Conservation (phyloP, 2,113 vertebrate genomes). For the Cyphotilapia sp. region DNA sequence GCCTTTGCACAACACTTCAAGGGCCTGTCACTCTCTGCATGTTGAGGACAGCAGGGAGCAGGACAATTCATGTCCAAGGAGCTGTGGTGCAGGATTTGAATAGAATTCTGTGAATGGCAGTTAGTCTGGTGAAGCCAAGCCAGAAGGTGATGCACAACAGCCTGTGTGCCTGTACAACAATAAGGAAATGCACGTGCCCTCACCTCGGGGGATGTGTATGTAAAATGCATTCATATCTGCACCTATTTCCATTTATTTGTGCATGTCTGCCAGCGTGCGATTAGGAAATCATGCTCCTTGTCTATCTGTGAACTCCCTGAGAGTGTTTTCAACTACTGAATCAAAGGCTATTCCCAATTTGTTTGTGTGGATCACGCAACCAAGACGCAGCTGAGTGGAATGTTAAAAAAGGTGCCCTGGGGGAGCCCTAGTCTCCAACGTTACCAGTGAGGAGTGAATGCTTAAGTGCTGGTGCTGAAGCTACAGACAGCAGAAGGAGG, state of each 20-base stretch:
- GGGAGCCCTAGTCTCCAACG: background rate
- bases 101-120: background rate
- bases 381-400: slow-evolving; percentile 51
- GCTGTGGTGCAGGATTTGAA: background rate
- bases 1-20: background rate
- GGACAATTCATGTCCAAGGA: slow-evolving; percentile 22
- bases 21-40: slow-evolving; percentile 14
- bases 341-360: slow-evolving; percentile 71
- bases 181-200: background rate
- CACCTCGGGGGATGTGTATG: background rate
- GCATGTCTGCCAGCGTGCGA: background rate
- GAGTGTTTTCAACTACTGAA: slow-evolving; percentile 48
- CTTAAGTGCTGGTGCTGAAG: slow-evolving; percentile 1
- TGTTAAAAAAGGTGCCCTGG: slow-evolving; percentile 41
- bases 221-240: background rate
- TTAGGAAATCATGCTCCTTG: background rate
- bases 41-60: background rate
- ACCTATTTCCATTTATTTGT: background rate
- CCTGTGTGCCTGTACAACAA: background rate
- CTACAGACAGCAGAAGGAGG: background rate
- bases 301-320: slow-evolving; percentile 28
- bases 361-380: slow-evolving; percentile 57
- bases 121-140: background rate
- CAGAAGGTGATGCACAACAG: background rate
- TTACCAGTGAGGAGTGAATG: slow-evolving; percentile 41